These are phyloP conservation scores for Neuroterus valhalla DNA, from an alignment of 1,140 invertebrate species.

Conservation along the genomic window DNA sequence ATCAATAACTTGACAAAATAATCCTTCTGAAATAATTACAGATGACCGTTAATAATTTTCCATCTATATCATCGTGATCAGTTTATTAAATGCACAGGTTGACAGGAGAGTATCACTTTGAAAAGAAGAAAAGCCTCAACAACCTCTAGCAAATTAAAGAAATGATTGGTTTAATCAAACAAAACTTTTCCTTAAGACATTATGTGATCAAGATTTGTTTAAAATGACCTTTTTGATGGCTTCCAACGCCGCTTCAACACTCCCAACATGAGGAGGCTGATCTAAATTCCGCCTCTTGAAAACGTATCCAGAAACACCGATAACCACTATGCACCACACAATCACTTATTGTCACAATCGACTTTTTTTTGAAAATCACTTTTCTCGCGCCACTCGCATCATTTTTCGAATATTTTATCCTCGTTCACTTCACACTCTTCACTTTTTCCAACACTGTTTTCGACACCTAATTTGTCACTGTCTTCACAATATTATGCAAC, in stretches of 20 bases:
- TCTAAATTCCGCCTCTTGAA: constrained; percentile 44
- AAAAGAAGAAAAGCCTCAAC: no score
- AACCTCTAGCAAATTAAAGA: no score
- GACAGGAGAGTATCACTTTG: no score
- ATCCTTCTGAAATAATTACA: no score
- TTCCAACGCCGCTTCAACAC: constrained; percentile 70
- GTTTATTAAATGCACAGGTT: no score
- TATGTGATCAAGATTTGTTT: neutral
- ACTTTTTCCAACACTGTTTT: constrained; percentile 35
- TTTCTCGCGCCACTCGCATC: neutral
- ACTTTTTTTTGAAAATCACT: neutral
- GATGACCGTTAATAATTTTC: no score
- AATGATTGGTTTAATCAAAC: no score
- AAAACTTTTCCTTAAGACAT: neutral
- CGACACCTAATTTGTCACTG: neutral
- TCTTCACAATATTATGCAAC: constrained; percentile 1
- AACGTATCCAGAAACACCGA: constrained; percentile 45
- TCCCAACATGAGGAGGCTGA: constrained; percentile 63
- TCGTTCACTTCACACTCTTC: constrained; percentile 45
- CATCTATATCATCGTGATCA: no score
- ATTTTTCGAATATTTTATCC: neutral
- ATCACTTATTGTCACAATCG: neutral
- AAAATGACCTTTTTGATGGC: constrained; percentile 66
- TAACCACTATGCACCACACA: neutral
- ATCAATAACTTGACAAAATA: no score